These are phyloP conservation scores for Cardiocondyla obscurior DNA, from an alignment of 1,140 invertebrate genomes.

Conservation along the genomic window DNA sequence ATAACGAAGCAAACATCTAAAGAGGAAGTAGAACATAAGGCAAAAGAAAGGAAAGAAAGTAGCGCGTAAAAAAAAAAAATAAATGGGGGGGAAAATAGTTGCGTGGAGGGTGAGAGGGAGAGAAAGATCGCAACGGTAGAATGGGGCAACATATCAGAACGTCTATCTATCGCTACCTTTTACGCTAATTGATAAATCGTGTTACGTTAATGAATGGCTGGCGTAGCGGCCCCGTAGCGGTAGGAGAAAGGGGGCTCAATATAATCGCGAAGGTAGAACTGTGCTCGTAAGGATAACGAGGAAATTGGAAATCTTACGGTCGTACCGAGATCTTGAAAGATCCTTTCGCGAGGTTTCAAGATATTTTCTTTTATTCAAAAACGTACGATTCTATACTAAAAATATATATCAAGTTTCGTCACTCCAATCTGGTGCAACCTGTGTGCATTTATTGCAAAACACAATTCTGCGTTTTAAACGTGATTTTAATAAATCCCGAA, in stretches of 20 bases:
- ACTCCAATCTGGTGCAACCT: neutral
- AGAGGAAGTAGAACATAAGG: neutral
- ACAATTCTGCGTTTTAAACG: neutral
- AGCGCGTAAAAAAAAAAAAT: neutral
- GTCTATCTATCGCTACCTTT: constrained; percentile 84
- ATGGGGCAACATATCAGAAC: constrained; percentile 80
- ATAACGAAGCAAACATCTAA: neutral
- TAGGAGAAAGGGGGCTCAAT: constrained; percentile 50
- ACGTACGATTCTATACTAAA: neutral
- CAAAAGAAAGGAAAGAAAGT: neutral
- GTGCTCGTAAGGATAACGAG: constrained; percentile 74
- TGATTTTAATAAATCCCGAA: constrained; percentile 27
- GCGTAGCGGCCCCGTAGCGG: constrained; percentile 38
- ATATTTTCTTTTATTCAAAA: neutral
- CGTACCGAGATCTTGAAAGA: constrained; percentile 54
- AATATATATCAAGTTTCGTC: neutral
- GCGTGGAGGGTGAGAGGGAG: constrained; percentile 33
- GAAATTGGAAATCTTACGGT: constrained; percentile 78
- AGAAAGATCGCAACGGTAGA: constrained; percentile 52
- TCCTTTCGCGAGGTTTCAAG: constrained; percentile 1
- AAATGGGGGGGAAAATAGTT: neutral
- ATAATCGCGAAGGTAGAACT: constrained; percentile 41
- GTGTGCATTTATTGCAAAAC: neutral
- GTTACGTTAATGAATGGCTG: constrained; percentile 83
- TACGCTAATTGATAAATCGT: constrained; percentile 85